phyloP scores from a whole-genome alignment of 2,797 vertebrate genomes.

The Anguilla pacifica region DNA sequence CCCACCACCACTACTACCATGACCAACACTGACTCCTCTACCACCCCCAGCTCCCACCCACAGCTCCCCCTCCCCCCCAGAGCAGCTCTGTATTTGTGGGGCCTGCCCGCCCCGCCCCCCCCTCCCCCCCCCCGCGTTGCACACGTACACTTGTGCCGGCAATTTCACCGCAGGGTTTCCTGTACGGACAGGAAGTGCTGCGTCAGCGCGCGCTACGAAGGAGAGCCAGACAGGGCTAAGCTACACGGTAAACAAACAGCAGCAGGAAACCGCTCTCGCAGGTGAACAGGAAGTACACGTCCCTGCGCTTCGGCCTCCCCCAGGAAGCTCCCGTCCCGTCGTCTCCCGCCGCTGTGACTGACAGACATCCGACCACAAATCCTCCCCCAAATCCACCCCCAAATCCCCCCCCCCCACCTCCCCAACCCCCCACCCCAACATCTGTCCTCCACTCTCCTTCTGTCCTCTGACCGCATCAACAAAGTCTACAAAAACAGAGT shows the following conservation, averaged over 20 bases:
- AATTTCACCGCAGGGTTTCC: conserved; percentile 64
- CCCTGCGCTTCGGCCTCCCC: conserved; percentile 47
- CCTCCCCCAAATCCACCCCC: no score
- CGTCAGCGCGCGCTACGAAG: conserved; percentile 64
- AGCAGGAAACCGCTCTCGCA: background rate
- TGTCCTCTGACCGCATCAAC: background rate
- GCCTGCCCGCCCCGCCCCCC: no score
- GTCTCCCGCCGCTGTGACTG: conserved; percentile 41
- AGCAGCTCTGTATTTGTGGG: background rate
- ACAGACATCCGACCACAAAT: conserved; percentile 32
- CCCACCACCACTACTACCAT: background rate
- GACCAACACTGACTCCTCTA: background rate
- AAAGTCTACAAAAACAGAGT: background rate
- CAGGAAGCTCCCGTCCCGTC: conserved; percentile 39
- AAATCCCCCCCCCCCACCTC: background rate
- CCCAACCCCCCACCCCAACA: background rate
- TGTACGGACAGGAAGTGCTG: conserved; percentile 61
- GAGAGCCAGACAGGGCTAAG: conserved; percentile 65
- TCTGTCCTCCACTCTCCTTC: background rate
- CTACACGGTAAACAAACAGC: conserved; percentile 51
- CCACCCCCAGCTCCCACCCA: background rate
- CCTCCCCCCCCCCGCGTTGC: background rate
- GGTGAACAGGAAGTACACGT: conserved; percentile 43
- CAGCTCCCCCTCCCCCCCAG: background rate
- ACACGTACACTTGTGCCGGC: conserved; percentile 46